A percentile compares a stretch with the other conserved stretches of the same genome.
Evolutionary conservation across 2,113 vertebrate genomes (phyloP).

Genomic region (Nycticryphes semicollaris): DNA sequence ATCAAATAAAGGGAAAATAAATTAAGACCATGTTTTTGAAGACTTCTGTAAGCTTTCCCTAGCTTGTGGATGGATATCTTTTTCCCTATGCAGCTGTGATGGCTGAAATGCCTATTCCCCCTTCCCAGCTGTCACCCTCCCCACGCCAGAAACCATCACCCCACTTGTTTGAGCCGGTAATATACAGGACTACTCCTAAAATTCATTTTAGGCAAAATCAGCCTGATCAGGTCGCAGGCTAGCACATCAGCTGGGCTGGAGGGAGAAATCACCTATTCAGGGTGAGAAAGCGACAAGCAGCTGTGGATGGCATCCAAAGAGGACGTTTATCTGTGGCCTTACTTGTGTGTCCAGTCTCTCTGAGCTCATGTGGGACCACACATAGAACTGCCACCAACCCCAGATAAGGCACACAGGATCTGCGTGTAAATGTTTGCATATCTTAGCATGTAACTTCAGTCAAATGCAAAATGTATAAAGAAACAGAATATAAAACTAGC

Average conservation of each 20-base stretch:
- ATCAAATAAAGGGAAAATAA: background rate
- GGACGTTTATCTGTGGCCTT: background rate
- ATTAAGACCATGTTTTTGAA: background rate
- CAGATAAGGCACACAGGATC: background rate
- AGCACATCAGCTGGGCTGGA: background rate
- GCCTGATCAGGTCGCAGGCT: background rate
- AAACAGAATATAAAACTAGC: background rate
- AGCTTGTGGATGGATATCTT: background rate
- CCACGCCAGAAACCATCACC: background rate
- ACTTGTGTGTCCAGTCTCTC: background rate
- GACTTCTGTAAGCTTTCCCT: background rate
- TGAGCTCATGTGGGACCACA: background rate
- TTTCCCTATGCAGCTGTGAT: background rate
- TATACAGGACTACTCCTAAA: background rate
- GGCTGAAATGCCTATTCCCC: background rate
- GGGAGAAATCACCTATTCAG: background rate
- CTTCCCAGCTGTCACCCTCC: constrained; percentile 6
- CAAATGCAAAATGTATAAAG: background rate
- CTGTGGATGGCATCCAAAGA: background rate
- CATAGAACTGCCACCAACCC: background rate
- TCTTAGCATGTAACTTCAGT: background rate
- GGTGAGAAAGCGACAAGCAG: background rate
- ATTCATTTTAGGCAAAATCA: background rate
- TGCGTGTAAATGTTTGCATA: accelerated
- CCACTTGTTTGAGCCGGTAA: background rate